Base-by-base conservation (phyloP, 2,888 invertebrate species). In the Drosophila conformis region DNA sequence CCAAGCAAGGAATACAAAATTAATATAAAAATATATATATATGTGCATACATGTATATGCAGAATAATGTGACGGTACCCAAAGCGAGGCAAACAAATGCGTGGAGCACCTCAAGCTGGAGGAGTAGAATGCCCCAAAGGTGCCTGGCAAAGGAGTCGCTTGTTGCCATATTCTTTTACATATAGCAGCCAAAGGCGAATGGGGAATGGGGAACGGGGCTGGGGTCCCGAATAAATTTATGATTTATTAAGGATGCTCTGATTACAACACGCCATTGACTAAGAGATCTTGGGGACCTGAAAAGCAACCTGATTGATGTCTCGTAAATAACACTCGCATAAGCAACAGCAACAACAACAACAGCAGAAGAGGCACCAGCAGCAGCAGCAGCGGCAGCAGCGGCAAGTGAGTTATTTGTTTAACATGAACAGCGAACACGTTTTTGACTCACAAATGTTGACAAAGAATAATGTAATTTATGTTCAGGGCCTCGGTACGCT, bases 191-290 rank as follows among this genome's bases (percentile, higher is more conserved):
- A 25, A 46, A 29, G 38, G 15, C 15, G 4, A 42, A 8, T 38
- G 57, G 21, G 57, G 11, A 6, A 29, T 49, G 54, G 61, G 70
- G 74, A 33, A 38, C 49, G 54, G 64, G 70, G 75, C 46, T 46
- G 74, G 73, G 66, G 48, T 66, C 57, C 79, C 76, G 91, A 83
- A 91, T 91, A 90, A 91, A 91, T 91, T 90, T 92, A 91, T 91
- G 91, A 91, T 91, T 91, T 91, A 91, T 91, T 91, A 91, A 91
- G 92, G 91, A 91, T 91, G 89, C 87, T 90, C 91, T 91, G 91
- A 91, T 91, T 91, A 91, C 92, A 92, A 91, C 91, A 91, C 89
- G 79, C 61, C 62, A 57, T 54, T 63, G 46, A 48, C 42, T 51
- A 60, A 51, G 64, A 57, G 67, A 61, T 59, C 63, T 60, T 61